Evolutionary conservation across 2,797 vertebrate genomes (phyloP), one percentile per base, ranked within the genome.

Genomic region (Phataginus tetradactyla): DNA sequence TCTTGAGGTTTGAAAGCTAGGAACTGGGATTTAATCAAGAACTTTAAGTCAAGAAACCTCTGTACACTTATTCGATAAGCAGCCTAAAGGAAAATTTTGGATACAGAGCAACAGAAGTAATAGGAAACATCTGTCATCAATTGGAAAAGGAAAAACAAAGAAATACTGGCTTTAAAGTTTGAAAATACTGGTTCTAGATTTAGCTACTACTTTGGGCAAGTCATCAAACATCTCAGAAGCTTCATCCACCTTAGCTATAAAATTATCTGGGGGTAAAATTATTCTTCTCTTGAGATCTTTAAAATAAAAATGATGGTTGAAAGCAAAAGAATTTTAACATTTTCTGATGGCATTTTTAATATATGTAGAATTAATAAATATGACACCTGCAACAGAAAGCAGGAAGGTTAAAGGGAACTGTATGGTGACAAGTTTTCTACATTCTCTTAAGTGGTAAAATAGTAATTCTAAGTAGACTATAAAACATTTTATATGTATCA

Each of bases 391-490:
- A 78, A 74, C 59, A 85, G 34, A 91, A 88, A 91, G 25, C 8
- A 49, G 42, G 8, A 21, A 83, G 18, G 9, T 37, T 51, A 95
- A 86, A 80, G 4, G 27, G 29, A 61, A n/a, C 32, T 49, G 75
- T 55, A n/a, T 42, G 27, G 23, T 49, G 29, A 79, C 57, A 84
- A 68, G 34, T 15, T 75, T 83, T 93, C 77, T 83, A 74, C 25
- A 42, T 84, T 84, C 53, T 72, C 51, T 79, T 87, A 79, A 80
- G 53, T 69, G 17, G n/a, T 71, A 89, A 97, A 93, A 77, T 85
- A 81, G 39, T 75, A 77, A 91, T 79, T 89, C 53, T 93, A 89
- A 91, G n/a, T 39, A 86, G n/a, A 81, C 7, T 63, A 37, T 86
- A 20, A 49, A 87, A 91, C 32, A 34, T 59, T 45, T 45, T 45